Conservation (phyloP, 2,113 vertebrate species). For the Lanius collurio region DNA sequence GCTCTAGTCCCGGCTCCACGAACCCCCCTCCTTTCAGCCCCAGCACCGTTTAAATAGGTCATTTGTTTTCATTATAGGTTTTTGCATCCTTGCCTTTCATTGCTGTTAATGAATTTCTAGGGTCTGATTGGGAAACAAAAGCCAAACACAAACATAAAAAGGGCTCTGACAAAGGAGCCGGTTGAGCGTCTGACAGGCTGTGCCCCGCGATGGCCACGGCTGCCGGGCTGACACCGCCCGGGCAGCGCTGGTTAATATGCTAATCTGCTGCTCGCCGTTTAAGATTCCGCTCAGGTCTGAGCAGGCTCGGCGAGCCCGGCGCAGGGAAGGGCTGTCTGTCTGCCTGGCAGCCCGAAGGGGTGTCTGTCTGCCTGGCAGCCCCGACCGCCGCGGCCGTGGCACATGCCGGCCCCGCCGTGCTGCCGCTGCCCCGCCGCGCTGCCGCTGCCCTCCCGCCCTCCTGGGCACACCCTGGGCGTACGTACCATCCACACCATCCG, state of each 20-base stretch:
- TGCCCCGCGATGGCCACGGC: conserved; percentile 60
- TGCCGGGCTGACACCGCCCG: conserved; percentile 49
- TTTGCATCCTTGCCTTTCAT: conserved; percentile 70
- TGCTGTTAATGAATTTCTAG: conserved; percentile 74
- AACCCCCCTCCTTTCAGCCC: conserved; percentile 44
- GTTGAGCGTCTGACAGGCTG: conserved; percentile 40
- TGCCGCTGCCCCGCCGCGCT: not conserved
- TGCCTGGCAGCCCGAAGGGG: not conserved
- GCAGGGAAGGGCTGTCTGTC: conserved; percentile 50
- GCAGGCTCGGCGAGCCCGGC: conserved; percentile 53
- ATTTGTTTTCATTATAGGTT: conserved; percentile 72
- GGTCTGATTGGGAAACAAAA: conserved; percentile 73
- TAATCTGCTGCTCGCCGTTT: conserved; percentile 64
- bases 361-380: conserved; percentile 39
- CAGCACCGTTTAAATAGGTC: conserved; percentile 58
- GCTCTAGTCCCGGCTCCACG: not conserved
- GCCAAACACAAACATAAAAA: conserved; percentile 28
- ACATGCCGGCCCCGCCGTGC: not conserved
- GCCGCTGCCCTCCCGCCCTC: not conserved
- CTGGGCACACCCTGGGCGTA: not conserved
- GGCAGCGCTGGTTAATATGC: conserved; percentile 71
- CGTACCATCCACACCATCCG: not conserved
- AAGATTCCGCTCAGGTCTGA: conserved; percentile 71
- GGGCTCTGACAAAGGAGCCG: conserved; percentile 59
- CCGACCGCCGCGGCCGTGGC: not conserved